Evolutionary conservation across 2,113 vertebrate species (phyloP).

Genomic region (Labrus mixtus): DNA sequence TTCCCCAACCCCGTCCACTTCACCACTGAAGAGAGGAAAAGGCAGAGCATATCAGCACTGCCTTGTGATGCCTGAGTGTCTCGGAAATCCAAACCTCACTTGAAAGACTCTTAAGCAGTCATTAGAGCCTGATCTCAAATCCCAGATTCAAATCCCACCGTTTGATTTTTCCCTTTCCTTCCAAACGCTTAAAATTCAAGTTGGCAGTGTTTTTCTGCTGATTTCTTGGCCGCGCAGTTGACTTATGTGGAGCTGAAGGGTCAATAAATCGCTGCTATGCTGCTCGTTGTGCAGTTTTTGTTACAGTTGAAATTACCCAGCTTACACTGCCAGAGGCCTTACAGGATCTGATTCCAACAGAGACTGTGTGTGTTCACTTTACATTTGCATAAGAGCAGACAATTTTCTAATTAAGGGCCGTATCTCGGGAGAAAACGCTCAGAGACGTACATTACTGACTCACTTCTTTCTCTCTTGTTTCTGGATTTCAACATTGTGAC

Average conservation of each 20-base stretch:
- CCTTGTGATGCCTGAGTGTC: constrained; percentile 13
- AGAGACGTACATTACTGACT: constrained; percentile 38
- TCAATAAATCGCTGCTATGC: constrained; percentile 35
- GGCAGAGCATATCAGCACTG: neutral
- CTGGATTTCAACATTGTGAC: constrained; percentile 14
- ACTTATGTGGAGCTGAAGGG: constrained; percentile 14
- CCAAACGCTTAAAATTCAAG: neutral
- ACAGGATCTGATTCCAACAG: constrained; percentile 4
- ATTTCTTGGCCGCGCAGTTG: constrained; percentile 13
- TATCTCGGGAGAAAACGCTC: constrained; percentile 28
- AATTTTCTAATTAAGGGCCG: constrained; percentile 42
- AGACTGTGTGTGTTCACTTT: constrained; percentile 6
- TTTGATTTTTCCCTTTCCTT: constrained; percentile 18
- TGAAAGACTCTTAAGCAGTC: constrained; percentile 6
- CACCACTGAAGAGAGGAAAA: constrained; percentile 5
- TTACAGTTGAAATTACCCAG: constrained; percentile 13
- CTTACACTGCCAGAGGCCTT: constrained; percentile 20
- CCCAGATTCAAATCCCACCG: constrained; percentile 28
- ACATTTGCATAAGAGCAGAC: constrained; percentile 32
- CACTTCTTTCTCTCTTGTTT: neutral
- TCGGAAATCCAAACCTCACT: constrained; percentile 6
- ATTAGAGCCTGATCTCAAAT: constrained; percentile 18
- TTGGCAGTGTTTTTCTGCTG: neutral
- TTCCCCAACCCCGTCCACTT: constrained; percentile 1
- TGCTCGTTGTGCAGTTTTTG: constrained; percentile 44